Evolutionary conservation across 1,140 invertebrate species (phyloP).

Genomic region (Drosophila ercepeae): DNA sequence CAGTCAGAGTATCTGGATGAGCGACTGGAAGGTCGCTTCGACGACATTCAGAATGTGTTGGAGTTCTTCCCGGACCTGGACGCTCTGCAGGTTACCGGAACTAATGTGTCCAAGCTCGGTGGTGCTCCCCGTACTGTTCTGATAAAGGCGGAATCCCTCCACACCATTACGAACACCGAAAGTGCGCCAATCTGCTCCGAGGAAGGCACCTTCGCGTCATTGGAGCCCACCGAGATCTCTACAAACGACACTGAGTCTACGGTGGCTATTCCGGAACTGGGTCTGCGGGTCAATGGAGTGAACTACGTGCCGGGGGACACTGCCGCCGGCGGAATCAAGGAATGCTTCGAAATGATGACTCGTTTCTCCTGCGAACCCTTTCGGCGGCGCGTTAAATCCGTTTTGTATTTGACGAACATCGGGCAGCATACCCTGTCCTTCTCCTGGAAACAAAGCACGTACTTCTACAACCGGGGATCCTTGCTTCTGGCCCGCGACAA

Average conservation of each 20-base stretch:
- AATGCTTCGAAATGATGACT: slow-evolving; percentile 37
- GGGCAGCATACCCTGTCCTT: slow-evolving; percentile 62
- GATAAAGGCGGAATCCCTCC: slow-evolving; percentile 10
- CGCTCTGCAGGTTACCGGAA: slow-evolving; percentile 52
- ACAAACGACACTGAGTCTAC: neutral
- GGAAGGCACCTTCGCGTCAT: slow-evolving; percentile 14
- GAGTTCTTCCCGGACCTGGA: slow-evolving; percentile 69
- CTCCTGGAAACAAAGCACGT: slow-evolving; percentile 60
- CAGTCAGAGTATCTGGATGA: slow-evolving; percentile 52
- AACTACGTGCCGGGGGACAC: slow-evolving; percentile 22
- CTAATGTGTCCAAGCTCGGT: neutral
- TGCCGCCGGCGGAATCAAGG: neutral
- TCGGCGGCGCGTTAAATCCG: slow-evolving; percentile 18
- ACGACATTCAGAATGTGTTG: slow-evolving; percentile 52
- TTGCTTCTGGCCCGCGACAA: slow-evolving; percentile 59
- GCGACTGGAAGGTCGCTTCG: slow-evolving; percentile 39
- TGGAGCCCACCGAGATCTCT: neutral
- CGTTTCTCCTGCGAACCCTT: slow-evolving; percentile 61
- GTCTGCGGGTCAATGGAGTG: slow-evolving; percentile 41
- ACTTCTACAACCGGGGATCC: slow-evolving; percentile 54
- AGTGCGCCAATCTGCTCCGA: neutral
- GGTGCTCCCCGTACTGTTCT: slow-evolving; percentile 1
- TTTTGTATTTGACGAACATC: slow-evolving; percentile 59
- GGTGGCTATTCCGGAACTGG: slow-evolving; percentile 25
- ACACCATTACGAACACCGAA: slow-evolving; percentile 32